Evolutionary conservation across 2,113 vertebrate genomes (phyloP).

Genomic region (Tichodroma muraria): DNA sequence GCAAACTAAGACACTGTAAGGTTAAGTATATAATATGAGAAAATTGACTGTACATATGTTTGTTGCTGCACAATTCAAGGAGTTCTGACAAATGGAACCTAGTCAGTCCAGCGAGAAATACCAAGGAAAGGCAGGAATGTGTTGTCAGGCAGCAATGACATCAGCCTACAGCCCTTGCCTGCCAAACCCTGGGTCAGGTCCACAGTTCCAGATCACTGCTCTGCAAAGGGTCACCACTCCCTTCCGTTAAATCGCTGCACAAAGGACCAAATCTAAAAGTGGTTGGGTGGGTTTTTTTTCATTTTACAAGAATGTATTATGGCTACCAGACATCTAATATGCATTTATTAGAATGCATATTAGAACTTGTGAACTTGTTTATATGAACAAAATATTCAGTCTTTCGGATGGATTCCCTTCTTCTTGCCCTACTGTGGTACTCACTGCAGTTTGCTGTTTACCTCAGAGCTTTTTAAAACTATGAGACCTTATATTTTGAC

Average conservation of each 20-base stretch:
- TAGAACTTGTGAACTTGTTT: not conserved
- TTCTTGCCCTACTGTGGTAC: not conserved
- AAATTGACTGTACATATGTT: not conserved
- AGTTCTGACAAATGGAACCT: slow-evolving; percentile 18
- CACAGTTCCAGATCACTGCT: not conserved
- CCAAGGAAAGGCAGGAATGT: slow-evolving; percentile 15
- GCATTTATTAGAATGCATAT: too few relatives aligned
- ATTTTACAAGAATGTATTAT: not conserved
- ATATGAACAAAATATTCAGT: not conserved
- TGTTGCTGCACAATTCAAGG: not conserved
- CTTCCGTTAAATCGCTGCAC: not conserved
- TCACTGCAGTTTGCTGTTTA: not conserved
- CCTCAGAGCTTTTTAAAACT: not conserved
- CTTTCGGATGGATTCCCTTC: not conserved
- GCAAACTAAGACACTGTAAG: not conserved
- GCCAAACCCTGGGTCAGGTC: not conserved
- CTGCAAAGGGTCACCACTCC: slow-evolving; percentile 2
- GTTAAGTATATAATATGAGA: not conserved
- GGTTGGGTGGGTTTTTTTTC: not conserved
- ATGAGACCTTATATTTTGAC: not conserved
- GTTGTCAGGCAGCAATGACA: slow-evolving; percentile 14
- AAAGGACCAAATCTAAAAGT: not conserved
- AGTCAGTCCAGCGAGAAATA: not conserved
- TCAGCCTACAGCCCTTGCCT: slow-evolving; percentile 6
- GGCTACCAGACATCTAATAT: not conserved